Evolutionary conservation across 2,797 vertebrate genomes (phyloP).

Genomic region (Crocodylus rhombifer): DNA sequence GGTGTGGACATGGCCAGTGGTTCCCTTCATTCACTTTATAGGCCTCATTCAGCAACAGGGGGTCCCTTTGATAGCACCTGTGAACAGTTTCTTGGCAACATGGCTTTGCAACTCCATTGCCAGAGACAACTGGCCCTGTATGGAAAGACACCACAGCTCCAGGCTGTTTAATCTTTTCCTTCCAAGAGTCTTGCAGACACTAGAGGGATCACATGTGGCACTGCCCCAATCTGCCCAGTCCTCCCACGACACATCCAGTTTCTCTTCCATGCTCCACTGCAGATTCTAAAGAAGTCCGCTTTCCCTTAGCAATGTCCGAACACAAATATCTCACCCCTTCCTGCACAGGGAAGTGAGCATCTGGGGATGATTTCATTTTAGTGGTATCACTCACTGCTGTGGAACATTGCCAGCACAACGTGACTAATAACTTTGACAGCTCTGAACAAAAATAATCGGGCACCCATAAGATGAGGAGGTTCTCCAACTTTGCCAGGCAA

Average conservation of each 20-base stretch:
- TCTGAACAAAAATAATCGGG: not conserved
- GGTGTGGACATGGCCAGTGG: not conserved
- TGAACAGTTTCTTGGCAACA: not conserved
- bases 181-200: accelerated
- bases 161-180: not conserved
- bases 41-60: not conserved
- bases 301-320: not conserved
- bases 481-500: not conserved
- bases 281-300: not conserved
- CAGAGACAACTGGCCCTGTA: not conserved
- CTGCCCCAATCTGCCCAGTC: not conserved
- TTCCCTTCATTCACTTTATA: not conserved
- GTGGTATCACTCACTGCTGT: not conserved
- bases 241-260: not conserved
- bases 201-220: not conserved
- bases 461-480: not conserved
- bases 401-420: not conserved
- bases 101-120: not conserved
- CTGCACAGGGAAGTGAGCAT: not conserved
- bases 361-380: accelerated
- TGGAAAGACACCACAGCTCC: not conserved
- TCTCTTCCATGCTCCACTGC: too few species aligned
- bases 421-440: too few species aligned
- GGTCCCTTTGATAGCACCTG: accelerated
- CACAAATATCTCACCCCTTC: accelerated